phyloP scores from a whole-genome alignment of 2,797 vertebrate species.

The Pteronotus mesoamericanus region DNA sequence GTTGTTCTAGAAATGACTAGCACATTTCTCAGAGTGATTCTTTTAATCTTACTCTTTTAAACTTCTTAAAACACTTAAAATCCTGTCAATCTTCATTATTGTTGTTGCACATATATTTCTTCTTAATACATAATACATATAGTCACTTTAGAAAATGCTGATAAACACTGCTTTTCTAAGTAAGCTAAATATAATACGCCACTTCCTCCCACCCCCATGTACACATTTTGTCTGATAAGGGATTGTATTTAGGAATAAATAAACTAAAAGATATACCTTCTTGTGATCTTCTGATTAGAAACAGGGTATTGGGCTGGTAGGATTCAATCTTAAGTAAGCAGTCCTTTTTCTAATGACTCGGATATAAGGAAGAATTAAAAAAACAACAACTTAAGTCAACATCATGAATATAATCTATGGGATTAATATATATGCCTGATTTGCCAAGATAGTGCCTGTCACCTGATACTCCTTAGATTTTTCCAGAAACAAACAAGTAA shows the following conservation, averaged over 20 bases:
- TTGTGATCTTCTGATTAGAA: not conserved
- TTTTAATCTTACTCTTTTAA: not conserved
- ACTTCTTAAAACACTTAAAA: not conserved
- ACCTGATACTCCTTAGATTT: not conserved
- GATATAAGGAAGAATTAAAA: not conserved
- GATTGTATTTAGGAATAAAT: not conserved
- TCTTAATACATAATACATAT: not conserved
- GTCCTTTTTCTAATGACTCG: not conserved
- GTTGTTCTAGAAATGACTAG: not conserved
- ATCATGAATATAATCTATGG: not conserved
- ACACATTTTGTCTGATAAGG: not conserved
- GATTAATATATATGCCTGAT: not conserved
- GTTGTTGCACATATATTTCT: not conserved
- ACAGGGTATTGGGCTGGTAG: too few species aligned
- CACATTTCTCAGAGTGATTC: not conserved
- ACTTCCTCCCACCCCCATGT: rapidly evolving
- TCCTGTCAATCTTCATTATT: not conserved
- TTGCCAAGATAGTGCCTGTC: not conserved
- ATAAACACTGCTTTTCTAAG: not conserved
- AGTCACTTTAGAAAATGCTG: not conserved
- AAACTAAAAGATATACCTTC: not conserved
- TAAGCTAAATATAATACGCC: not conserved
- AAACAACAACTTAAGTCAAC: not conserved
- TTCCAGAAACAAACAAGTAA: too few species aligned
- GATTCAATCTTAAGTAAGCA: not conserved